Evolutionary conservation across 2,888 invertebrate genomes (phyloP).

Genomic region (Apodemia zela): DNA sequence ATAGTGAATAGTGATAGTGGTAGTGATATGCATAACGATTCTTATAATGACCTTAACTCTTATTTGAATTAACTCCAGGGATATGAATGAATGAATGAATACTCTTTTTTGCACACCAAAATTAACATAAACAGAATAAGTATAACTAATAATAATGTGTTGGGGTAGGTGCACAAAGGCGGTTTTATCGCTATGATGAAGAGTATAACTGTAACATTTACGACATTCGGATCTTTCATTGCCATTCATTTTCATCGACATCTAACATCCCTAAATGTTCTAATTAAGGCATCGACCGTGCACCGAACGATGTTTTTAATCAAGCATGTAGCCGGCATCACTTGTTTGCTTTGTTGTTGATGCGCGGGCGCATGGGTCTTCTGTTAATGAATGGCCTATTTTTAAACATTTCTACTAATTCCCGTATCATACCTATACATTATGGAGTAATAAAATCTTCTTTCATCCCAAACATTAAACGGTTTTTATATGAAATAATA

Average conservation of each 20-base stretch:
- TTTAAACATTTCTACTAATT: constrained; percentile 32
- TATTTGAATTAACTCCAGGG: no score
- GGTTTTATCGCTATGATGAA: no score
- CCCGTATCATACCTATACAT: constrained; percentile 30
- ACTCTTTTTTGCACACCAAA: no score
- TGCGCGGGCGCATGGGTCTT: constrained; percentile 33
- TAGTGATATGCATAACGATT: no score
- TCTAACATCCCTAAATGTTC: constrained; percentile 50
- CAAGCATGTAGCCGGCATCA: constrained; percentile 61
- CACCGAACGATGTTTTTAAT: constrained; percentile 75
- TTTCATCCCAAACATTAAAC: constrained; percentile 27
- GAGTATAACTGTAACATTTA: no score
- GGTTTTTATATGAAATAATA: constrained; percentile 20
- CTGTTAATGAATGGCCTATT: constrained; percentile 30
- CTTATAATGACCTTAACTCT: no score
- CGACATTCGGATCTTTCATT: no score
- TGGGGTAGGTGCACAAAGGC: no score
- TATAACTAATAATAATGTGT: no score
- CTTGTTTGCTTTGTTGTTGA: constrained; percentile 57
- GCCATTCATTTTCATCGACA: background rate
- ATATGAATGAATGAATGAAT: no score
- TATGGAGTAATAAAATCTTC: constrained; percentile 30
- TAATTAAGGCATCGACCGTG: constrained; percentile 77
- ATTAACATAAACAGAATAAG: no score
- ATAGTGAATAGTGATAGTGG: no score